A percentile compares a stretch with the other conserved stretches of the same genome.
phyloP scores from a whole-genome alignment of 2,888 invertebrate species.

The Octodonta nipae region DNA sequence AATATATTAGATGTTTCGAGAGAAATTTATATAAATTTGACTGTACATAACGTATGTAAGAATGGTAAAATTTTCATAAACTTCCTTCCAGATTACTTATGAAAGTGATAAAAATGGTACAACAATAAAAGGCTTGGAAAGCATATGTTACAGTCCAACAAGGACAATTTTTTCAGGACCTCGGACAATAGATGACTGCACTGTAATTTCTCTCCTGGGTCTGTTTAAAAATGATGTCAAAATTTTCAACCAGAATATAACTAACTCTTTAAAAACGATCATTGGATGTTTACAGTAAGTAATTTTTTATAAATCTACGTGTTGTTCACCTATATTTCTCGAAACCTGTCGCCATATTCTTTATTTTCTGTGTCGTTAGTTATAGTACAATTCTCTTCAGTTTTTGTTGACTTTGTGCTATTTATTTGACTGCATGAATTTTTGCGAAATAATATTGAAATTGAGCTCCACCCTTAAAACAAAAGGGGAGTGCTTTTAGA shows the following conservation, averaged over 20 bases:
- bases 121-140: slow-evolving; percentile 37
- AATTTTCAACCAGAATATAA: slow-evolving; percentile 8
- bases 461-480: no score
- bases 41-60: no score
- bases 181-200: slow-evolving; percentile 49
- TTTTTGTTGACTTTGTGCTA: no score
- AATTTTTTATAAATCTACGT: slow-evolving; percentile 5
- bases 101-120: slow-evolving; percentile 35
- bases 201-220: slow-evolving; percentile 68
- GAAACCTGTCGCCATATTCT: no score
- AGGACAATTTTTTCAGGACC: slow-evolving; percentile 47
- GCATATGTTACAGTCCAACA: slow-evolving; percentile 78
- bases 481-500: no score
- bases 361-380: slow-evolving; percentile 4
- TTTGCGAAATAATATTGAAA: no score
- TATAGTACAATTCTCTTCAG: not conserved
- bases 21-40: no score
- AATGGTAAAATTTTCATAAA: no score
- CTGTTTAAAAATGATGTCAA: slow-evolving; percentile 55
- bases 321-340: no score
- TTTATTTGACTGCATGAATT: no score
- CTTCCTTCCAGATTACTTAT: slow-evolving; percentile 39
- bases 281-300: slow-evolving; percentile 38
- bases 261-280: slow-evolving; percentile 34
- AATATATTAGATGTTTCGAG: no score